Percentiles rank a stretch among this genome's conserved stretches.
phyloP scores from a whole-genome alignment of 2,888 invertebrate species.

The Agapetus fuscipes region DNA sequence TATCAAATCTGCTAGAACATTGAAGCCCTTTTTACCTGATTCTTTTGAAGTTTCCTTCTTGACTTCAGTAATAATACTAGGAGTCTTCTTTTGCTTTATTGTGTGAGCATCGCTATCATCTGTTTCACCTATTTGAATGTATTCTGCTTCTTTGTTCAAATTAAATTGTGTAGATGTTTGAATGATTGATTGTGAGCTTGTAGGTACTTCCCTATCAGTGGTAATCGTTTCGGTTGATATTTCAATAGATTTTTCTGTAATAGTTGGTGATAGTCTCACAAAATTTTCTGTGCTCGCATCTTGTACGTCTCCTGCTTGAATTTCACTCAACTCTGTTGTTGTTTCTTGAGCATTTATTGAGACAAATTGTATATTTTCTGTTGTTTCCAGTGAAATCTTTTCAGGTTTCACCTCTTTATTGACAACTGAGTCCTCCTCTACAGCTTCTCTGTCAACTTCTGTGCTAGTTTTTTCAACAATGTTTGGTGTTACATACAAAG shows the following conservation, averaged over 20 bases:
- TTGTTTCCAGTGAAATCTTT: not conserved
- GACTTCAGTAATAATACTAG: constrained; percentile 5
- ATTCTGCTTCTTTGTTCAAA: constrained; percentile 2
- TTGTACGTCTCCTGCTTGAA: too few relatives aligned
- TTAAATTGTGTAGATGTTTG: not conserved
- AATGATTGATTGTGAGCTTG: too few relatives aligned
- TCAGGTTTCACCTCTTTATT: not conserved
- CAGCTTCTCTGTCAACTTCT: not conserved
- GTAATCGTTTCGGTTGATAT: not conserved
- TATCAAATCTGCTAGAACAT: constrained; percentile 35
- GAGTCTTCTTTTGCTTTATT: constrained; percentile 18
- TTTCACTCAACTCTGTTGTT: too few relatives aligned
- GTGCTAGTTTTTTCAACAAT: not conserved
- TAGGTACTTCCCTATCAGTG: not conserved
- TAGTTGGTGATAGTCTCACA: too few relatives aligned
- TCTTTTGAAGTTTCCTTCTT: constrained; percentile 13
- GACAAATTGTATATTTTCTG: too few relatives aligned
- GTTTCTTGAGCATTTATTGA: too few relatives aligned
- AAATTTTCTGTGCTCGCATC: not conserved
- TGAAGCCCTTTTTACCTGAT: constrained; percentile 25
- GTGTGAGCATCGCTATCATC: constrained; percentile 11
- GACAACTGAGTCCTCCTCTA: not conserved
- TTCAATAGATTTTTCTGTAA: too few relatives aligned
- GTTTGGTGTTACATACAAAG: too few relatives aligned
- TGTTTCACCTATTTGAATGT: constrained; percentile 2